These are phyloP conservation scores for Pontoporia blainvillei DNA, from an alignment of 2,113 vertebrate species.

Conservation along the genomic window DNA sequence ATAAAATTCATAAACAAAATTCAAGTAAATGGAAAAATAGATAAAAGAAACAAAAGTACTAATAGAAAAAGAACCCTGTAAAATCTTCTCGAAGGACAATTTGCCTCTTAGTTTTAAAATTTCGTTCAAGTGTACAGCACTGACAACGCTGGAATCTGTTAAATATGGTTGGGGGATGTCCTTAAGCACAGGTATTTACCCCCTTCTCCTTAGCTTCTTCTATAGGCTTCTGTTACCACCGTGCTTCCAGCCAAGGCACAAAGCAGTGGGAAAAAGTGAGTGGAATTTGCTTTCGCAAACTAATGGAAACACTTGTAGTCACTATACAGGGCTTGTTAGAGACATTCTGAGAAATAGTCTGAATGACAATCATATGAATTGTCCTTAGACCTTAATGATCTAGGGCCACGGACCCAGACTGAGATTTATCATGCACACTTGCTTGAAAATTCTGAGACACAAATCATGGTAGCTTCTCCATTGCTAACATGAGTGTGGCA, in stretches of 20 bases:
- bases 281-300: conserved; percentile 25
- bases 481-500: conserved; percentile 51
- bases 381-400: conserved; percentile 73
- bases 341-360: not conserved
- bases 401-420: conserved; percentile 74
- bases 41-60: not conserved
- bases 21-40: not conserved
- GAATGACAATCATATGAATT: conserved; percentile 84
- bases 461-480: conserved; percentile 52
- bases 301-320: conserved; percentile 42
- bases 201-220: not conserved
- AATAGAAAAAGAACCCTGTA: not conserved
- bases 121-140: not conserved
- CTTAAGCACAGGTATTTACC: not conserved
- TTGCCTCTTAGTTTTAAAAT: not conserved
- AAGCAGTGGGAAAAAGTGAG: not conserved
- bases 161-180: not conserved
- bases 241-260: not conserved
- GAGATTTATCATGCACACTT: conserved; percentile 79
- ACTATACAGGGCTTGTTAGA: conserved; percentile 69
- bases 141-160: not conserved
- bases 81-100: not conserved
- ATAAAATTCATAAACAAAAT: conserved; percentile 29
- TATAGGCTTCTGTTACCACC: not conserved
- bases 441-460: conserved; percentile 69